A percentile compares a stretch with the other conserved stretches of the same genome.
Conservation (phyloP, 2,797 vertebrate species). For the Todus mexicanus region DNA sequence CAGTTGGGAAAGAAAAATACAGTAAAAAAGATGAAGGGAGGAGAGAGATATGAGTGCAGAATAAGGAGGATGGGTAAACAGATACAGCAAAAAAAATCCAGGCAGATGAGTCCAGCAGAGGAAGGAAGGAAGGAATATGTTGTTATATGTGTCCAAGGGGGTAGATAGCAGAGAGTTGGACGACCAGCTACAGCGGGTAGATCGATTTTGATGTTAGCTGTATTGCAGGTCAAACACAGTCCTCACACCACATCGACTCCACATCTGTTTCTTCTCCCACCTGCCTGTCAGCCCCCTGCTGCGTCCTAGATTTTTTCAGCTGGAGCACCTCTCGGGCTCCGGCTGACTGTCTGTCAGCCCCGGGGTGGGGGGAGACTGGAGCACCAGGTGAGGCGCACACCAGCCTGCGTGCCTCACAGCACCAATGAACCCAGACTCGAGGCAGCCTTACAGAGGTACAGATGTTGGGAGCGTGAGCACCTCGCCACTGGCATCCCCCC, state of each 20-base stretch:
- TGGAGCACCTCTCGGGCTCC: neutral
- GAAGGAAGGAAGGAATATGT: neutral
- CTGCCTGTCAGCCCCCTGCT: slow-evolving; percentile 12
- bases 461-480: neutral
- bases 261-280: slow-evolving; percentile 47
- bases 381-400: neutral
- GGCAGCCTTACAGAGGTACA: neutral
- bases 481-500: neutral
- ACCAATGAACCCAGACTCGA: neutral
- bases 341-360: neutral
- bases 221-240: slow-evolving; percentile 53
- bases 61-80: neutral
- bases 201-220: slow-evolving; percentile 63
- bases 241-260: slow-evolving; percentile 19
- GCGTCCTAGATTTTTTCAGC: slow-evolving; percentile 19
- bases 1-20: neutral
- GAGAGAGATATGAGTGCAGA: neutral
- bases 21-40: neutral
- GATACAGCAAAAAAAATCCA: neutral
- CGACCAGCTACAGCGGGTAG: slow-evolving; percentile 16
- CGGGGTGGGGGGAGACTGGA: neutral
- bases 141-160: neutral
- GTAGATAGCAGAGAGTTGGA: neutral
- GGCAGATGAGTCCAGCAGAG: neutral
- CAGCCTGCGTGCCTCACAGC: fast-evolving